Percentiles rank a stretch among this genome's conserved stretches.
Conservation (phyloP, 2,888 invertebrate species). For the Meteorus colon region DNA sequence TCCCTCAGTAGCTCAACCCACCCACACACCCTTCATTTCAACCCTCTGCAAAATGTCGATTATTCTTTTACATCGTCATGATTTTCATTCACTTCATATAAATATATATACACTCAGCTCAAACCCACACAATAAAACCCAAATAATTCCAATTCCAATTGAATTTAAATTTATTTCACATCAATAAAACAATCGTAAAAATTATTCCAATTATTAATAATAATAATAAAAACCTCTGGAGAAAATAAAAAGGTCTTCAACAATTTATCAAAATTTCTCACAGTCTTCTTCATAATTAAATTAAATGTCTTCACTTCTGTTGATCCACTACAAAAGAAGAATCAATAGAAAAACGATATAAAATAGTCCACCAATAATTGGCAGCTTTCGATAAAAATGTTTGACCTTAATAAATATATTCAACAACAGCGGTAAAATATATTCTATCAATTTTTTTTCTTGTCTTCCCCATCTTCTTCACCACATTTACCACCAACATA, state of each 20-base stretch:
- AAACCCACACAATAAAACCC: not conserved
- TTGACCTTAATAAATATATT: not conserved
- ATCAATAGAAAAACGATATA: not conserved
- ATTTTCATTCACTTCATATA: slow-evolving; percentile 37
- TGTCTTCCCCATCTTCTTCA: not conserved
- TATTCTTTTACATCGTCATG: slow-evolving; percentile 36
- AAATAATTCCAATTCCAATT: not conserved
- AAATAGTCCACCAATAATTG: not conserved
- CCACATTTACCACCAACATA: not conserved
- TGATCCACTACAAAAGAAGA: not conserved
- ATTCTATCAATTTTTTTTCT: not conserved
- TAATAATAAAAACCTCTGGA: too few relatives aligned
- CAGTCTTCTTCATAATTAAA: too few relatives aligned
- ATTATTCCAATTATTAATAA: too few relatives aligned
- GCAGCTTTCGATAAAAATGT: not conserved
- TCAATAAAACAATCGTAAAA: too few relatives aligned
- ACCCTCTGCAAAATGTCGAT: slow-evolving; percentile 43
- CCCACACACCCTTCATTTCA: slow-evolving; percentile 65
- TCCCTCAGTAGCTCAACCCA: slow-evolving; percentile 71
- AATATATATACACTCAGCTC: not conserved
- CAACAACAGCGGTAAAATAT: not conserved
- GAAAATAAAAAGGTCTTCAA: too few relatives aligned
- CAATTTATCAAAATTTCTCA: too few relatives aligned
- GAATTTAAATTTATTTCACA: not conserved
- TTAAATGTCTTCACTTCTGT: too few relatives aligned